Conservation (phyloP, 1,140 invertebrate genomes). For the Musca vetustissima region DNA sequence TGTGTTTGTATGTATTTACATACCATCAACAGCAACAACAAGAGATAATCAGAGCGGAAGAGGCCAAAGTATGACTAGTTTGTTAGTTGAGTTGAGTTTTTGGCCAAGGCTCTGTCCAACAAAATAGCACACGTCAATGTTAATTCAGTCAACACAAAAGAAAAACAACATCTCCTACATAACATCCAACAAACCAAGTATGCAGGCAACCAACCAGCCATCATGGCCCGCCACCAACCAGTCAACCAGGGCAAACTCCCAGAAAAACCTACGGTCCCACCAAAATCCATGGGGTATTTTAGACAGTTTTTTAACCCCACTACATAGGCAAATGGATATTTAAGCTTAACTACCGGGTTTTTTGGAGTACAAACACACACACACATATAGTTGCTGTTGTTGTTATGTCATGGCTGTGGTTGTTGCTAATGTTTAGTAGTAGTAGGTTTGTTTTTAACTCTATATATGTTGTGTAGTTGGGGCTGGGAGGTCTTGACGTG, state of each 20-base stretch:
- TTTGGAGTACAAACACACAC: background rate
- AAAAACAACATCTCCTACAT: background rate
- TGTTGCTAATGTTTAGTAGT: conserved; percentile 15
- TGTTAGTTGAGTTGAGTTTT: background rate
- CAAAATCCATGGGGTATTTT: conserved; percentile 48
- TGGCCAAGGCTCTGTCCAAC: background rate
- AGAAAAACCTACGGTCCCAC: too few species aligned
- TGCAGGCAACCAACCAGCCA: too few species aligned
- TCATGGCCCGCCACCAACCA: too few species aligned
- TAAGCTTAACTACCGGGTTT: conserved; percentile 12
- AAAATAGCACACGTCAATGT: conserved; percentile 44
- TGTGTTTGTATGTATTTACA: background rate
- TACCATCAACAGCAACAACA: background rate
- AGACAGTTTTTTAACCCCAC: background rate
- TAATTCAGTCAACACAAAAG: conserved; percentile 51
- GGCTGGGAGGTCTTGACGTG: background rate
- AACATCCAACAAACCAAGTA: too few species aligned
- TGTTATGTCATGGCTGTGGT: conserved; percentile 33
- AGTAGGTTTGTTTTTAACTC: background rate
- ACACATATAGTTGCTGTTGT: background rate
- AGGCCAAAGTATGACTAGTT: background rate
- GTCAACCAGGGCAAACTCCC: too few species aligned
- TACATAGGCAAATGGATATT: too few species aligned
- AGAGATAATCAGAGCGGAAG: background rate
- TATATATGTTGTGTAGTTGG: background rate